A percentile compares a stretch with the other conserved stretches of the same genome.
These are phyloP conservation scores for Vannuccia rotundouncinata DNA, from an alignment of 2,888 invertebrate genomes.

Conservation along the genomic window DNA sequence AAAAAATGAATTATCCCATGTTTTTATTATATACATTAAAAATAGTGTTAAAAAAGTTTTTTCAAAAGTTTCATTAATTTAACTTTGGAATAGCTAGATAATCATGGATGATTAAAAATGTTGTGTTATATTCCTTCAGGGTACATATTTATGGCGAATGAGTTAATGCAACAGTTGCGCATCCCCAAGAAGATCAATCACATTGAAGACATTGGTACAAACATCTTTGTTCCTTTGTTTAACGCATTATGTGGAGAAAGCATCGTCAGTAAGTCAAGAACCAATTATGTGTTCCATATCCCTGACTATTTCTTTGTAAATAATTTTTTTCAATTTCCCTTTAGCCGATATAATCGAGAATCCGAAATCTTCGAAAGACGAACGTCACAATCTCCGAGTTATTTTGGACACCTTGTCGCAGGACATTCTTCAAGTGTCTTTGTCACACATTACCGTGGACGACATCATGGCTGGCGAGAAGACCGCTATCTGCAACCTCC, in stretches of 20 bases:
- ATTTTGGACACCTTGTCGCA: constrained; percentile 52
- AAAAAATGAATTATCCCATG: too few species aligned
- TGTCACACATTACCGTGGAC: constrained; percentile 52
- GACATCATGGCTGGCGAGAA: constrained; percentile 47
- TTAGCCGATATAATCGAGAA: constrained; percentile 45
- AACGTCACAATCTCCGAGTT: constrained; percentile 52
- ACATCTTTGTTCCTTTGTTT: constrained; percentile 50
- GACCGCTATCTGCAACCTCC: constrained; percentile 48
- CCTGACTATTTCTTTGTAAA: neutral
- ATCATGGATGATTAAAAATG: too few species aligned
- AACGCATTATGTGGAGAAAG: constrained; percentile 53
- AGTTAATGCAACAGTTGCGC: constrained; percentile 48
- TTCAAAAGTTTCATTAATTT: too few species aligned
- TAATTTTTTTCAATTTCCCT: neutral
- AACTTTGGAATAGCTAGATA: too few species aligned
- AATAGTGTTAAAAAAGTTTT: too few species aligned
- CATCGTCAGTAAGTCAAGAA: constrained; percentile 45
- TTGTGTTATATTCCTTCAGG: too few species aligned
- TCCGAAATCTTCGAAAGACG: constrained; percentile 49
- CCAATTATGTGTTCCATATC: neutral
- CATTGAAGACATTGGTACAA: constrained; percentile 47
- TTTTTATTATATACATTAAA: too few species aligned
- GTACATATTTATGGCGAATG: constrained; percentile 45
- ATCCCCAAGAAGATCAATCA: constrained; percentile 45
- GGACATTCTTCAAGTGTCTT: constrained; percentile 52